phyloP scores from a whole-genome alignment of 2,797 vertebrate genomes.

The Acipenser oxyrinchus region DNA sequence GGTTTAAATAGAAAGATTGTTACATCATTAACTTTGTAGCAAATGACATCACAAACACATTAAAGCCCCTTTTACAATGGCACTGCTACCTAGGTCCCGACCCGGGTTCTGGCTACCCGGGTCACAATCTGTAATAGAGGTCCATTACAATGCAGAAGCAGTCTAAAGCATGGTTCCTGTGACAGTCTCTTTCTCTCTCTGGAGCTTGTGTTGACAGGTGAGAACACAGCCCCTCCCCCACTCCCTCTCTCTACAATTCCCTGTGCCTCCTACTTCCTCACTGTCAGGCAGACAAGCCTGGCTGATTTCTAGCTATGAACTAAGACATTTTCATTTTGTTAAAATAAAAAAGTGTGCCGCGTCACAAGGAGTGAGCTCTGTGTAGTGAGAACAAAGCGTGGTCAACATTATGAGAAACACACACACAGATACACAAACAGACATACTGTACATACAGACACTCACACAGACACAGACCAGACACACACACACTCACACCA shows the following conservation, averaged over 20 bases:
- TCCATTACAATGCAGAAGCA: slow-evolving; percentile 13
- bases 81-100: no score
- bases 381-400: slow-evolving; percentile 18
- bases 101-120: no score
- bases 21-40: no score
- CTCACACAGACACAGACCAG: slow-evolving; percentile 16
- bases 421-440: not conserved
- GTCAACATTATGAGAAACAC: slow-evolving; percentile 20
- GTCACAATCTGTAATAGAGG: not conserved
- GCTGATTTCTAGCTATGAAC: slow-evolving; percentile 65
- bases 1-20: no score
- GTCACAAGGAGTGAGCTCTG: no score
- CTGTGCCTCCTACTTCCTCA: slow-evolving; percentile 20
- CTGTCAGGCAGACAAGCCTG: slow-evolving; percentile 52
- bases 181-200: slow-evolving; percentile 6
- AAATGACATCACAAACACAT: no score
- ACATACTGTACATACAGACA: not conserved
- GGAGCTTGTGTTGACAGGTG: slow-evolving; percentile 20
- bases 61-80: no score
- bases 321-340: no score
- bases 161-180: slow-evolving; percentile 3
- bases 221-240: slow-evolving; percentile 14
- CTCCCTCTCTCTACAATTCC: slow-evolving; percentile 3
- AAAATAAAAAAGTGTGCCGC: no score
- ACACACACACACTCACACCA: slow-evolving; percentile 13